Evolutionary conservation across 2,888 invertebrate genomes (phyloP).

Genomic region (Plutella xylostella): DNA sequence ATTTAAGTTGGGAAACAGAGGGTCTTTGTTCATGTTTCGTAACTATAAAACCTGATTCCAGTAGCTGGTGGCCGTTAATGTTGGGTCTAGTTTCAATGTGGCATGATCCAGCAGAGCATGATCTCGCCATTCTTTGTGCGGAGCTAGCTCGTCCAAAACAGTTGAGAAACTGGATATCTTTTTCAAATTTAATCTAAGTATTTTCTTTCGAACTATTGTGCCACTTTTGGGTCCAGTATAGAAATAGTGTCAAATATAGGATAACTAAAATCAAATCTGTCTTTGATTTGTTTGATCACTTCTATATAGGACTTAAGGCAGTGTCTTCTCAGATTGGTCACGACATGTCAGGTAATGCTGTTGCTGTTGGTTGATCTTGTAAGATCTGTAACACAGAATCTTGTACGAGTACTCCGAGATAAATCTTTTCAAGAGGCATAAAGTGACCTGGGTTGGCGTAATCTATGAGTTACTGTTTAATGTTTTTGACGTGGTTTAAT

Average conservation of each 20-base stretch:
- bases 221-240: not conserved
- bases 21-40: slow-evolving; percentile 2
- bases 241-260: not conserved
- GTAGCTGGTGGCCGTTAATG: not conserved
- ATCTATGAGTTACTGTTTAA: slow-evolving; percentile 14
- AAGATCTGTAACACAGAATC: slow-evolving; percentile 7
- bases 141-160: not conserved
- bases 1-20: not conserved
- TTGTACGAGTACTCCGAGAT: slow-evolving; percentile 12
- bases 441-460: slow-evolving; percentile 14
- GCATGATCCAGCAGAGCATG: not conserved
- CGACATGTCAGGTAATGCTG: not conserved
- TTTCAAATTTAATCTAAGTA: not conserved
- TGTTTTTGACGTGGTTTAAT: slow-evolving; percentile 8
- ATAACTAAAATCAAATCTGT: slow-evolving; percentile 1
- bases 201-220: not conserved
- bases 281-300: not conserved
- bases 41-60: not conserved
- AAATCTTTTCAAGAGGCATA: slow-evolving; percentile 14
- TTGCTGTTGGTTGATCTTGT: slow-evolving; percentile 1
- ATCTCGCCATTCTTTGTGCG: not conserved
- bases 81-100: not conserved
- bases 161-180: slow-evolving; percentile 1
- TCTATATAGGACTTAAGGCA: not conserved
- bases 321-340: not conserved